Conservation (phyloP, 2,113 vertebrate species). For the Peromyscus leucopus region DNA sequence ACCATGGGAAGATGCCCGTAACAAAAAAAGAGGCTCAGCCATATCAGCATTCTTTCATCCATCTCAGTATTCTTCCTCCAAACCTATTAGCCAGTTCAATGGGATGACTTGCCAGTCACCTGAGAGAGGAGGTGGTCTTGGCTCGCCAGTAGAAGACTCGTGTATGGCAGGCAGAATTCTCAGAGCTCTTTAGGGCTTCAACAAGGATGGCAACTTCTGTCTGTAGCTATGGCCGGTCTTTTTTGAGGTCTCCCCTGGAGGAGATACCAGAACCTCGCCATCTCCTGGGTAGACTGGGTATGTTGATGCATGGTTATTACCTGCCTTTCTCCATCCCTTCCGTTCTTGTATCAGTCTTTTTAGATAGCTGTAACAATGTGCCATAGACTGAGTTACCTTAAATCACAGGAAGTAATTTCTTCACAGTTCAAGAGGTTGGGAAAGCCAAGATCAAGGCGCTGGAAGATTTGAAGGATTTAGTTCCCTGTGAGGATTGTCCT, state of each 20-base stretch:
- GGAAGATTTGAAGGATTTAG: neutral
- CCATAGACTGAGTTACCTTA: neutral
- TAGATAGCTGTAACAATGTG: neutral
- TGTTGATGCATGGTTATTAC: too few species aligned
- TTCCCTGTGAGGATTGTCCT: neutral
- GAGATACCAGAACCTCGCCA: neutral
- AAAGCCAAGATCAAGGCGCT: neutral
- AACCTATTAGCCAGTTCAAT: neutral
- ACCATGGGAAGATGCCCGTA: neutral
- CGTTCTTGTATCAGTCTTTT: neutral
- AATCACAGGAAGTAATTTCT: neutral
- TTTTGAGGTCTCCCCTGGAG: neutral
- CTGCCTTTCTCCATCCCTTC: neutral
- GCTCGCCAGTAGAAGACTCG: neutral
- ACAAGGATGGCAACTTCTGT: neutral
- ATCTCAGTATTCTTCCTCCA: neutral
- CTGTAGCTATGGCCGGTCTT: too few species aligned
- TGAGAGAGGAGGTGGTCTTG: neutral
- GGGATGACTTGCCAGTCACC: neutral
- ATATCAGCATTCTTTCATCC: neutral
- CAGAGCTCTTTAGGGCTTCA: neutral
- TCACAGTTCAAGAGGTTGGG: neutral
- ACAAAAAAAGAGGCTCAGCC: neutral
- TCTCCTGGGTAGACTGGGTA: neutral
- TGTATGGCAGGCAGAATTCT: neutral